A percentile compares a stretch with the other conserved stretches of the same genome.
Evolutionary conservation across 2,113 vertebrate genomes (phyloP).

Genomic region (Dermatemys mawii): DNA sequence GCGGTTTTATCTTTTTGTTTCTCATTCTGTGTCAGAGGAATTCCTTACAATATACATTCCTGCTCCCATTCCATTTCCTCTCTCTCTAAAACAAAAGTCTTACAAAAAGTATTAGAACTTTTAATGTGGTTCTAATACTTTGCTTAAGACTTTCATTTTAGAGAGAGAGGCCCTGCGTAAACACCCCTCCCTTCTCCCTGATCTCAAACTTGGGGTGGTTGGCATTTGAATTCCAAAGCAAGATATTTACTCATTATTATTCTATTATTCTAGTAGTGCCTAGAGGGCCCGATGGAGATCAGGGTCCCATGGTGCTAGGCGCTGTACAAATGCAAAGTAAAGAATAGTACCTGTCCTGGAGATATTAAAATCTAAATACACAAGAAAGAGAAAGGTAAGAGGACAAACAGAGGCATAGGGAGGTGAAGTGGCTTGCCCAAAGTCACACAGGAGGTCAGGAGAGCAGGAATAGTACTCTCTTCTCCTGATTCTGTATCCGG

Average conservation of each 20-base stretch:
- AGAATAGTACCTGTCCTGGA: neutral
- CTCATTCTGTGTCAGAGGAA: neutral
- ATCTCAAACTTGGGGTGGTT: neutral
- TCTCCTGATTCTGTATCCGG: neutral
- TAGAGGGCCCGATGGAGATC: neutral
- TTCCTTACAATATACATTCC: neutral
- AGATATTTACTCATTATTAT: neutral
- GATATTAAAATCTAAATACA: accelerated
- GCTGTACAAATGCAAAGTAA: neutral
- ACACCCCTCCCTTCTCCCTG: neutral
- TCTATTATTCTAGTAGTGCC: accelerated
- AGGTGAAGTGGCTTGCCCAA: accelerated
- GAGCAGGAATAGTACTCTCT: neutral
- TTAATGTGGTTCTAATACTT: neutral
- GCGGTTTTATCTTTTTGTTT: neutral
- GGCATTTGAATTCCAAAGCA: neutral
- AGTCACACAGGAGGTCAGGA: accelerated
- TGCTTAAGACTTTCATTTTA: neutral
- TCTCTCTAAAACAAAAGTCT: neutral
- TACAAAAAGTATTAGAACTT: neutral
- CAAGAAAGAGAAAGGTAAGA: accelerated
- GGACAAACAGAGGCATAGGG: neutral
- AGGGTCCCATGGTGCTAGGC: neutral
- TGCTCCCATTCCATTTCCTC: neutral
- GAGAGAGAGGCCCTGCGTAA: neutral